Percentiles rank a stretch among this genome's conserved stretches.
phyloP scores from a whole-genome alignment of 2,797 vertebrate genomes.

The Heterohyrax brucei region DNA sequence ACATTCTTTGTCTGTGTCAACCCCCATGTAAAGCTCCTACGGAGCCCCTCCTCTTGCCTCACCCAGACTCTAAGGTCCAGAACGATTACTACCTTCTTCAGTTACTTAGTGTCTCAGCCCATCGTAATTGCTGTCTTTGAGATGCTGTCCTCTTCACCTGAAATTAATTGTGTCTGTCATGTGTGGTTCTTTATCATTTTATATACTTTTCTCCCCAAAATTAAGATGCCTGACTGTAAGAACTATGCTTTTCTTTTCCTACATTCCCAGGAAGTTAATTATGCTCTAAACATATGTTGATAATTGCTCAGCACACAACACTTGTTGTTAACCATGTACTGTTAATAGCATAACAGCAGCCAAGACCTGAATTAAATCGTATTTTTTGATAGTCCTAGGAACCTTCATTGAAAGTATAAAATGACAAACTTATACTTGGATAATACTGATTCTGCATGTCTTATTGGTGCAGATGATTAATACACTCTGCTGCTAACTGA shows the following conservation, averaged over 20 bases:
- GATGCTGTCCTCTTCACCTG: neutral
- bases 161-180: neutral
- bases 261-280: slow-evolving; percentile 8
- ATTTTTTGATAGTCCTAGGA: neutral
- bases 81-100: neutral
- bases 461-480: neutral
- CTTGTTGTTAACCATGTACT: neutral
- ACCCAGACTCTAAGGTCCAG: neutral
- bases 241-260: slow-evolving; percentile 28
- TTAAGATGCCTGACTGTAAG: neutral
- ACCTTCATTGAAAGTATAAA: slow-evolving; percentile 55
- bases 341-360: neutral
- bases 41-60: neutral
- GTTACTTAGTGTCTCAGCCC: neutral
- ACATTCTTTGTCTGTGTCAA: neutral
- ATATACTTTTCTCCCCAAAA: neutral
- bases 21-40: accelerated
- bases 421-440: neutral
- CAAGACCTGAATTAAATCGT: neutral
- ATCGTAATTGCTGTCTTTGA: neutral
- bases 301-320: neutral
- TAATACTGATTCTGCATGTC: neutral
- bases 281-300: neutral
- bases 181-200: slow-evolving; percentile 23
- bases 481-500: too few species aligned